Evolutionary conservation across 1,140 invertebrate species (phyloP), one percentile per base, ranked within the genome.

Genomic region (Dinoponera quadriceps): DNA sequence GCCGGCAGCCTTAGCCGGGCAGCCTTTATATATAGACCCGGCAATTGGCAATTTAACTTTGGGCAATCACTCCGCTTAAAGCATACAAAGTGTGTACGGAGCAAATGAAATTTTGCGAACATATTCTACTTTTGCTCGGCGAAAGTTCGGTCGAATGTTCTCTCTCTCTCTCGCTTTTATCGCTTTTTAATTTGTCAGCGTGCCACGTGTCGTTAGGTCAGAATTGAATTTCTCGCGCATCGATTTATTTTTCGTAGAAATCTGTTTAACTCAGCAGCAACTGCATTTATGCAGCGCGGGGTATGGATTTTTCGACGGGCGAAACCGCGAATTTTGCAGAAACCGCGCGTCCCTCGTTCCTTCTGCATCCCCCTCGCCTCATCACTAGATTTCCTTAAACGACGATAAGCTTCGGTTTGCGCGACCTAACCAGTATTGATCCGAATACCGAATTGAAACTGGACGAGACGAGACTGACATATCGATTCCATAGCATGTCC

Each of bases 371-470:
- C 20, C 2, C 18, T 18, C 22, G 22, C 13, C 20, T 1, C n/a
- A 3, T 25, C 13, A 33, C 20, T 81, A 13, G 18, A 1, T 72
- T 44, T 72, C 4, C 18, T 69, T 60, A 84, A 87, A 87, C 22
- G n/a, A 54, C 22, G 20, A 48, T 66, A 29, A 81, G 57, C 65
- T 60, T 75, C 44, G 18, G 1, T 77, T 54, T 49, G 9, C 75
- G 22, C 54, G 33, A 69, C 48, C 49, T 51, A 18, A 59, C 65
- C n/a, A 51, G n/a, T 90, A 91, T 91, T 88, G 90, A 91, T 91
- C 85, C 72, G 60, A 82, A 85, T 88, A 82, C 85, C 82, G 83
- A 91, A 91, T 91, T 86, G 90, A 90, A 90, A 89, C 82, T 88
- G 89, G 80, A 90, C 82, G 85, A 20, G 48, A 84, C 84, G 81